These are phyloP conservation scores for Sinocyclocheilus anophthalmus DNA, from an alignment of 2,113 vertebrate species.

Conservation along the genomic window DNA sequence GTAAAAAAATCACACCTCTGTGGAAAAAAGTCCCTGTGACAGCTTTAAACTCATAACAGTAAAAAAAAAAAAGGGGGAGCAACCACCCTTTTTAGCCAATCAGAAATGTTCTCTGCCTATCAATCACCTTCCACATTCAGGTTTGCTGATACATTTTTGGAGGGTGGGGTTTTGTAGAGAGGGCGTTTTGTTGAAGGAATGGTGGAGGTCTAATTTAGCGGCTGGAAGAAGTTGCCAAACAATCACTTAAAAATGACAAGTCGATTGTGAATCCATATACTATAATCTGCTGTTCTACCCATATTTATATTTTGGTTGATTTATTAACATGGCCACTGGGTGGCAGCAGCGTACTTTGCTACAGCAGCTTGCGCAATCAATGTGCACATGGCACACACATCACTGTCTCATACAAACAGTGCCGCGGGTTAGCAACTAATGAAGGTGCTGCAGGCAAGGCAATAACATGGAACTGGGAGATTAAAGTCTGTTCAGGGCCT, in stretches of 20 bases:
- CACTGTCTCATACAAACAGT: slow-evolving; percentile 43
- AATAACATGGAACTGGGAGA: slow-evolving; percentile 77
- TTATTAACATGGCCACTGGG: slow-evolving; percentile 59
- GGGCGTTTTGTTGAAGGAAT: neutral
- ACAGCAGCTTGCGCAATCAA: neutral
- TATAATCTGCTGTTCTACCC: slow-evolving; percentile 10
- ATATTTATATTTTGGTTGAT: neutral
- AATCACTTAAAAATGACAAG: neutral
- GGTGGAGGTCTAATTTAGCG: neutral
- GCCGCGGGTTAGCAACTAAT: slow-evolving; percentile 72
- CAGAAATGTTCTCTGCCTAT: neutral
- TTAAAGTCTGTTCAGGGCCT: slow-evolving; percentile 76
- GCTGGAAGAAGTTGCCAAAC: neutral
- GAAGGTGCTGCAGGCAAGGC: slow-evolving; percentile 72
- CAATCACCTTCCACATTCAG: neutral
- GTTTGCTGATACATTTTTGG: neutral
- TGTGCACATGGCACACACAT: neutral
- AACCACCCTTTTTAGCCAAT: neutral
- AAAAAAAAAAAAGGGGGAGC: neutral
- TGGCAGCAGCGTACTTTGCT: slow-evolving; percentile 64
- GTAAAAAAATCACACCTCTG: too few relatives aligned
- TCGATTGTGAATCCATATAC: neutral
- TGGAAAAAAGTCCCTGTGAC: neutral
- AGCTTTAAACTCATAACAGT: neutral
- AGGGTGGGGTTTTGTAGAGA: neutral